phyloP scores from a whole-genome alignment of 2,888 invertebrate species.

The Cephus spinipes region DNA sequence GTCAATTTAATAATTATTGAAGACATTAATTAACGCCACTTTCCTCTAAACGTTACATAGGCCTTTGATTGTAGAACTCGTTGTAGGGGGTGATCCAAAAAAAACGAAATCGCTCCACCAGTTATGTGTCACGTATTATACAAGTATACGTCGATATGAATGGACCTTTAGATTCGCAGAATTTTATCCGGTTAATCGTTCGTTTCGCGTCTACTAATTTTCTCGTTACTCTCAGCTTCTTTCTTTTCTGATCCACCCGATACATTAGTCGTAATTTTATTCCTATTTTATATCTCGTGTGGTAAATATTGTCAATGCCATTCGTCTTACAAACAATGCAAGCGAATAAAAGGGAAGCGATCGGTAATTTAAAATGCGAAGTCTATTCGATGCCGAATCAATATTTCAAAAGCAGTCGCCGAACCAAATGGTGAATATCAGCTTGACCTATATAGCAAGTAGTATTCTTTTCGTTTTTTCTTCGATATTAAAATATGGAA shows the following conservation, averaged over 20 bases:
- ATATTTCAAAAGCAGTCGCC: neutral
- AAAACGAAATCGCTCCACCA: neutral
- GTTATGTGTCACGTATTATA: neutral
- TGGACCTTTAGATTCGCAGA: neutral
- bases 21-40: conserved; percentile 48
- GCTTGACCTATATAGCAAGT: conserved; percentile 10
- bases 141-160: neutral
- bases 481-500: conserved; percentile 27
- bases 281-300: conserved; percentile 38
- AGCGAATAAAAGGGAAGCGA: conserved; percentile 15
- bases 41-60: conserved; percentile 49
- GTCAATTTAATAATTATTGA: conserved; percentile 39
- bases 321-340: conserved; percentile 22
- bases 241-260: conserved; percentile 24
- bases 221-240: neutral
- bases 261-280: conserved; percentile 36
- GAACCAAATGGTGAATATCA: neutral
- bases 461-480: conserved; percentile 15
- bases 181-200: neutral
- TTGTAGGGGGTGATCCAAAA: conserved; percentile 31
- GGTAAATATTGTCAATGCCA: conserved; percentile 52
- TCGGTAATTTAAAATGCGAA: neutral
- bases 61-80: conserved; percentile 53
- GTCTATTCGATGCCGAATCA: neutral
- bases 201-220: neutral